These are phyloP conservation scores for Zootermopsis nevadensis DNA, from an alignment of 2,888 invertebrate species.

Conservation along the genomic window DNA sequence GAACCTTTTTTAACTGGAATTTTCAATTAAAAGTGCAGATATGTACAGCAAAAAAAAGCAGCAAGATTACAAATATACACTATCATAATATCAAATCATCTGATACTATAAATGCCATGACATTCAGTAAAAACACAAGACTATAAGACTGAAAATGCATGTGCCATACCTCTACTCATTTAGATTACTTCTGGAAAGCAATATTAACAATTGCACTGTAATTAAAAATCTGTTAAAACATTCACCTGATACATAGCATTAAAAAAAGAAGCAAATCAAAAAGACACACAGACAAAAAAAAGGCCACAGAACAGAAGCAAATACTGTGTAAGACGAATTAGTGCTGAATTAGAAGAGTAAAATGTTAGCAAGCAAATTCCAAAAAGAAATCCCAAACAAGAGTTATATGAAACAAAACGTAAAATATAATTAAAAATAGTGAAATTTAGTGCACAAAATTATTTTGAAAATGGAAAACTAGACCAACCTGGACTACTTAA, in stretches of 20 bases:
- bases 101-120: no score
- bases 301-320: neutral
- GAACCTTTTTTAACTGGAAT: no score
- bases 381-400: slow-evolving; percentile 22
- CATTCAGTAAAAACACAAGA: no score
- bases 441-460: slow-evolving; percentile 47
- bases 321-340: slow-evolving; percentile 30
- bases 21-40: no score
- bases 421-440: slow-evolving; percentile 40
- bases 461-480: slow-evolving; percentile 49
- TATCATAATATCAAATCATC: no score
- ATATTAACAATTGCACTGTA: no score
- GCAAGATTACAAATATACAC: no score
- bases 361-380: slow-evolving; percentile 37
- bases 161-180: no score
- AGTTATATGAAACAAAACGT: slow-evolving; percentile 42
- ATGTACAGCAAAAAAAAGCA: no score
- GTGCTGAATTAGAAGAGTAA: slow-evolving; percentile 27
- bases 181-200: no score
- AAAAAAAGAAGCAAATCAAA: neutral
- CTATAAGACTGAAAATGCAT: no score
- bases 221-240: neutral
- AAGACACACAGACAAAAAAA: neutral
- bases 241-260: neutral
- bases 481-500: slow-evolving; percentile 61